Evolutionary conservation across 2,888 invertebrate genomes (phyloP).

Genomic region (Oithona nana): DNA sequence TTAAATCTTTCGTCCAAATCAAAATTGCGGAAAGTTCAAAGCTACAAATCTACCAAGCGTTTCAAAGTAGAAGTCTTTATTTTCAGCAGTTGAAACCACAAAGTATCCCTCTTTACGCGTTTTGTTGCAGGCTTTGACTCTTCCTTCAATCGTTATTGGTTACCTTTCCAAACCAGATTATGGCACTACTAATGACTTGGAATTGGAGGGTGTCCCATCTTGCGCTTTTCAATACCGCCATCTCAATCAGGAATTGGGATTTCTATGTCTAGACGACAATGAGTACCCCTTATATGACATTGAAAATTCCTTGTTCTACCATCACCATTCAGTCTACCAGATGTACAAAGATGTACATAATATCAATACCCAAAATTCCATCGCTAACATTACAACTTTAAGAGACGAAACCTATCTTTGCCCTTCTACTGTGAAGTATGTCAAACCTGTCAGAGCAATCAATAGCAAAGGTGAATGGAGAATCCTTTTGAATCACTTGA

Average conservation of each 20-base stretch:
- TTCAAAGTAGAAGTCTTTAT: too few relatives aligned
- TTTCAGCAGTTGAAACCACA: too few relatives aligned
- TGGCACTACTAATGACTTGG: too few relatives aligned
- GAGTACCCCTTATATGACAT: background rate
- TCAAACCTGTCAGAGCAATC: background rate
- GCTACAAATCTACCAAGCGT: too few relatives aligned
- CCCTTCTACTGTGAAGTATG: background rate
- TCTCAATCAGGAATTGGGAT: background rate
- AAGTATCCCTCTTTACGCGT: too few relatives aligned
- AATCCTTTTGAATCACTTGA: background rate
- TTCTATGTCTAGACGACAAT: background rate
- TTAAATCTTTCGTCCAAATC: too few relatives aligned
- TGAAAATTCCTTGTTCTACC: background rate
- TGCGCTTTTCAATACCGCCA: background rate
- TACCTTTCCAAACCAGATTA: too few relatives aligned
- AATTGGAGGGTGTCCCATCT: background rate
- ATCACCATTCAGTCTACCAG: background rate
- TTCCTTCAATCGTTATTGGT: too few relatives aligned
- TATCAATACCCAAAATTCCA: background rate
- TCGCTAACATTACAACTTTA: background rate
- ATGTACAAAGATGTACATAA: background rate
- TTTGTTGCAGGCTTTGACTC: too few relatives aligned
- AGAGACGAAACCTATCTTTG: background rate
- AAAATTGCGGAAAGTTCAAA: too few relatives aligned
- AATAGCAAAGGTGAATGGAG: background rate